These are phyloP conservation scores for Otolemur crassicaudatus DNA, from an alignment of 2,797 vertebrate species.

Conservation along the genomic window DNA sequence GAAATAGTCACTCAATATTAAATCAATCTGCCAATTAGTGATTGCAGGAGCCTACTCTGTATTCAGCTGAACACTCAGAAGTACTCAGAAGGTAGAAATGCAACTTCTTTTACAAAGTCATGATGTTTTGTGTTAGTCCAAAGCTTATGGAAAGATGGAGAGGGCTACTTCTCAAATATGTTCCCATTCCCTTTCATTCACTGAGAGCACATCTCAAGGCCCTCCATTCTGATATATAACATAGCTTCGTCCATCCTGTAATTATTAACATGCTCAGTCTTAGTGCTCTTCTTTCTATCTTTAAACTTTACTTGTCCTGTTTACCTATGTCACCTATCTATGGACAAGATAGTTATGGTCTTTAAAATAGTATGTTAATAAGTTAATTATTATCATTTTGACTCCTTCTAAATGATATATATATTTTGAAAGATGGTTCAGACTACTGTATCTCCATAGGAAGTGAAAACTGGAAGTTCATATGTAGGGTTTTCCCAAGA, in stretches of 20 bases:
- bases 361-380: not conserved
- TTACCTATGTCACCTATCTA: not conserved
- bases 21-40: constrained; percentile 76
- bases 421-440: constrained; percentile 1
- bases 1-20: constrained; percentile 60
- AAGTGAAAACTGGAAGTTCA: not conserved
- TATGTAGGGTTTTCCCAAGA: not conserved
- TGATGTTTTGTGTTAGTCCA: not conserved
- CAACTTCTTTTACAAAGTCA: not conserved
- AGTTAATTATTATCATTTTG: not conserved
- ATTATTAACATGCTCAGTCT: not conserved
- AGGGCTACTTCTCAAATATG: not conserved
- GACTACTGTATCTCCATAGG: not conserved
- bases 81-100: not conserved
- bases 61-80: not conserved
- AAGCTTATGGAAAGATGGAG: not conserved
- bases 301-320: not conserved
- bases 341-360: not conserved
- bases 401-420: not conserved
- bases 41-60: not conserved
- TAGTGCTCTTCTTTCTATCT: not conserved
- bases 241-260: not conserved
- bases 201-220: not conserved
- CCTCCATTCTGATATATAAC: not conserved
- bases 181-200: not conserved